Base-by-base conservation (phyloP, 2,888 invertebrate genomes). In the Sepiola atlantica region DNA sequence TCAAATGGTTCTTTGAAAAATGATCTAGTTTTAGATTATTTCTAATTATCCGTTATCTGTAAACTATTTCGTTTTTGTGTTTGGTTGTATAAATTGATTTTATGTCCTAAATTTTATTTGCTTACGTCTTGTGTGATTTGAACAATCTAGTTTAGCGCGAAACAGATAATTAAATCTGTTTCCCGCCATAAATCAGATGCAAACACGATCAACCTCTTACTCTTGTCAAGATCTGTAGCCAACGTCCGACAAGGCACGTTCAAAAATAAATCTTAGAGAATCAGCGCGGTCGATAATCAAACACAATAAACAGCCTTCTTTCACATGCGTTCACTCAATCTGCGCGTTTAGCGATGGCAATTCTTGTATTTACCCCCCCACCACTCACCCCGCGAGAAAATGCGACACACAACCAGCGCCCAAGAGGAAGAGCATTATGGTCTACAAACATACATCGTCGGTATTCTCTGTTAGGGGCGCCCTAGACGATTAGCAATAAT, bases 181-280 rank as follows among this genome's bases (percentile, higher is more conserved):
- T n/a, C n/a, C 77, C 77, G 77, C 77, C n/a, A 77, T 77, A 77
- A 77, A 77, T 77, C 77, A 77, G n/a, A 77, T 77, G n/a, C 77
- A 77, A 77, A n/a, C 77, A 77, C n/a, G 16, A n/a, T n/a, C 77
- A 77, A 8, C n/a, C n/a, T 77, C n/a, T 77, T 12, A 77, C 16
- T 14, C 77, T 77, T 77, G 77, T 16, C 77, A n/a, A 3, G n/a
- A 77, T 77, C 77, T 77, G n/a, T 77, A 77, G 12, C 4, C n/a
- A 77, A 77, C n/a, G 18, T 77, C 77, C 14, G 14, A 77, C 14
- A 77, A 77, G n/a, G 32, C n/a, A 16, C 77, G n/a, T 16, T 32
- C 14, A 77, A n/a, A 4, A n/a, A 3, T n/a, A 14, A 14, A 77
- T 6, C n/a, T 32, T 21, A 28, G 28, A 24, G 32, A 77, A 57